These are phyloP conservation scores for Taenioides sp. DNA, from an alignment of 2,797 vertebrate genomes.

Conservation along the genomic window DNA sequence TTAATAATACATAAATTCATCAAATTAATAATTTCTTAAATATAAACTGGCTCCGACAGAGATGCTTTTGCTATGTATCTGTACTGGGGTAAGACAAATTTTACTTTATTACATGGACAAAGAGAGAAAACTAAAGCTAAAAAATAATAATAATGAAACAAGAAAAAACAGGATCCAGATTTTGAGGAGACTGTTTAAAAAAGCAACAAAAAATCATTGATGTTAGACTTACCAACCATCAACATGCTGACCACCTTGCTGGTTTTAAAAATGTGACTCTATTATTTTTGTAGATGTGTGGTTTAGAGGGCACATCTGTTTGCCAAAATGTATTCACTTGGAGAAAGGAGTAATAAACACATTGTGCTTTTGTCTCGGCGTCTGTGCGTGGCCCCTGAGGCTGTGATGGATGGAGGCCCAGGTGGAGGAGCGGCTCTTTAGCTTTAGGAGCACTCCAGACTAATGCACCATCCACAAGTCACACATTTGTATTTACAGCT, in stretches of 20 bases:
- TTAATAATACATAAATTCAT: too few species aligned
- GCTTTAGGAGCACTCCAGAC: constrained; percentile 26
- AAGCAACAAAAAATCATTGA: background rate
- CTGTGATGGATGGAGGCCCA: constrained; percentile 41
- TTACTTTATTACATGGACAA: too few species aligned
- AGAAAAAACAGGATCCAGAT: too few species aligned
- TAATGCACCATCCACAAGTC: constrained; percentile 12
- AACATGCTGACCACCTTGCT: too few species aligned
- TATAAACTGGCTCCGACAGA: too few species aligned
- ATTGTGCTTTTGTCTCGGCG: constrained; percentile 9
- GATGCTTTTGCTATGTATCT: too few species aligned
- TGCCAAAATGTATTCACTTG: background rate
- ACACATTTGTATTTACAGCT: constrained; percentile 11
- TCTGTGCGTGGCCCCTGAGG: constrained; percentile 41
- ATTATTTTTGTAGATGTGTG: background rate
- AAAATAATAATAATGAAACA: too few species aligned
- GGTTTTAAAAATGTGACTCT: too few species aligned
- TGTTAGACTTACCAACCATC: too few species aligned
- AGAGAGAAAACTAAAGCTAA: too few species aligned
- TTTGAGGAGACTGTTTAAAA: background rate
- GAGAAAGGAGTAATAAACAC: background rate
- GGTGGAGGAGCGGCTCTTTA: constrained; percentile 25
- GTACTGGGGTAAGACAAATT: too few species aligned
- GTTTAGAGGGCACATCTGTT: background rate
- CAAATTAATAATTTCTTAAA: too few species aligned